A percentile compares a stretch with the other conserved stretches of the same genome.
phyloP scores from a whole-genome alignment of 2,113 vertebrate species.

The Percina caprodes region DNA sequence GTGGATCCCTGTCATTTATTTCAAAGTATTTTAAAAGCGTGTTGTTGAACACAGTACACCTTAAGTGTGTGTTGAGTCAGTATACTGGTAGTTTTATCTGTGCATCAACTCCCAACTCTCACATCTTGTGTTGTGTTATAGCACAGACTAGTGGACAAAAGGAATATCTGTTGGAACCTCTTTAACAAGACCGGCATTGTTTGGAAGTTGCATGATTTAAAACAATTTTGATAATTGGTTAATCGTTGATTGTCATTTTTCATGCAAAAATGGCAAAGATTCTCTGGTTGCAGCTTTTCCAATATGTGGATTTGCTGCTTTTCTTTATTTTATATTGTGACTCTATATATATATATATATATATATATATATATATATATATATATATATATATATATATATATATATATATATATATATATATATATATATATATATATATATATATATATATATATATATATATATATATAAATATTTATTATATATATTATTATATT shows the following conservation, averaged over 20 bases:
- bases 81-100: not conserved
- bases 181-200: not conserved
- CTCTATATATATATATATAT: not conserved
- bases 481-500: too few relatives aligned
- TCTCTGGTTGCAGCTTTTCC: not conserved
- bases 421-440: too few relatives aligned
- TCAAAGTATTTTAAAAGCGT: not conserved
- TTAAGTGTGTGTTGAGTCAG: not conserved
- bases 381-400: too few relatives aligned
- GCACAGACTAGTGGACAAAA: conserved; percentile 83
- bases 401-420: too few relatives aligned
- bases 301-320: not conserved
- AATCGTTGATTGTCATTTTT: not conserved
- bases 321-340: not conserved
- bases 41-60: not conserved
- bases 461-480: too few relatives aligned
- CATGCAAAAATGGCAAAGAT: too few relatives aligned
- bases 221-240: not conserved
- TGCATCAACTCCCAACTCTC: not conserved
- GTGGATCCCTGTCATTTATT: not conserved
- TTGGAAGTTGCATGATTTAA: not conserved
- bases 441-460: too few relatives aligned
- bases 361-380: too few relatives aligned
- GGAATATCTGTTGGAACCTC: not conserved
- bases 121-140: conserved; percentile 64